These are phyloP conservation scores for Drosophila lini DNA, from an alignment of 1,140 invertebrate species.

Conservation along the genomic window DNA sequence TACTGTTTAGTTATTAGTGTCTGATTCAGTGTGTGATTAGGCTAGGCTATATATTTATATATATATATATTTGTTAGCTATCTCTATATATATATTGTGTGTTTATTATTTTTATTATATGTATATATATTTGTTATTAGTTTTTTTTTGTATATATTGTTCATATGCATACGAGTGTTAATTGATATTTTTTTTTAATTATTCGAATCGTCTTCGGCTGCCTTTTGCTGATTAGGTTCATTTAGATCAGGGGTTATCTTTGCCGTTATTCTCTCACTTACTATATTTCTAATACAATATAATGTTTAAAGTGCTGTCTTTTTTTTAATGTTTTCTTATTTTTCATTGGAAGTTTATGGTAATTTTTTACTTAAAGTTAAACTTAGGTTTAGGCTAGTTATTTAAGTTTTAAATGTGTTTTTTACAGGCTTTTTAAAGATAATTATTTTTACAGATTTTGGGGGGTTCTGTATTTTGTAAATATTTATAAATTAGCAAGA, in stretches of 20 bases:
- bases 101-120: conserved; percentile 21
- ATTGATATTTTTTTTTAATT: conserved; percentile 48
- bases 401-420: conserved; percentile 20
- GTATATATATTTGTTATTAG: conserved; percentile 27
- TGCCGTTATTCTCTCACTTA: conserved; percentile 10
- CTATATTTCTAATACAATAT: conserved; percentile 30
- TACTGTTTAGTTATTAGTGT: conserved; percentile 54
- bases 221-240: conserved; percentile 27
- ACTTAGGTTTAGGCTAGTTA: conserved; percentile 12
- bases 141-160: conserved; percentile 40
- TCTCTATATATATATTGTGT: conserved; percentile 25
- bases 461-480: not conserved
- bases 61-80: conserved; percentile 33
- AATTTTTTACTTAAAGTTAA: conserved; percentile 20
- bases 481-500: not conserved
- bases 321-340: conserved; percentile 7
- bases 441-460: conserved; percentile 17
- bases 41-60: conserved; percentile 20
- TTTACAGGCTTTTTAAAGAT: conserved; percentile 12
- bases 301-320: conserved; percentile 30
- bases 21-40: conserved; percentile 44
- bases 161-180: conserved; percentile 47
- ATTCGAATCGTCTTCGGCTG: conserved; percentile 30
- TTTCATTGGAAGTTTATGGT: conserved; percentile 9
- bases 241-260: conserved; percentile 37